A percentile compares a stretch with the other conserved stretches of the same genome.
Conservation (phyloP, 92 coral and sea anemone genomes). For the Porites divaricata region DNA sequence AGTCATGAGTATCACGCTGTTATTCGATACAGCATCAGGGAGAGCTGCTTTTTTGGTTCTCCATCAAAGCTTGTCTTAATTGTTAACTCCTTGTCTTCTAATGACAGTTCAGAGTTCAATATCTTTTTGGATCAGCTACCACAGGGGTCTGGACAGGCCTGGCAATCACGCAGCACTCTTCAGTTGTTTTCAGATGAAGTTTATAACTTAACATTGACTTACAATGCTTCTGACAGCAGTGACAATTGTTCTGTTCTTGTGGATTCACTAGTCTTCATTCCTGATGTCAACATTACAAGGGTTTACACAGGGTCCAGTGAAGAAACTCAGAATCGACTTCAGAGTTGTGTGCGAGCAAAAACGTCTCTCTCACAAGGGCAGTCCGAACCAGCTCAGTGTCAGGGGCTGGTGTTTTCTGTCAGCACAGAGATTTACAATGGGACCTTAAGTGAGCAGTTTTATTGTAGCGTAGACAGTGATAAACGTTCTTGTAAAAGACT, state of each 20-base stretch:
- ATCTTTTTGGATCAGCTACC: conserved; percentile 26
- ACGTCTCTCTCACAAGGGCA: conserved; percentile 30
- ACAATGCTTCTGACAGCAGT: conserved; percentile 25
- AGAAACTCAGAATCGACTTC: conserved; percentile 45
- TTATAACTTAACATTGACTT: conserved; percentile 55
- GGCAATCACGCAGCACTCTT: conserved; percentile 29
- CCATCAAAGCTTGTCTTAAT: conserved; percentile 16
- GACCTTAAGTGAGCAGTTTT: conserved; percentile 68
- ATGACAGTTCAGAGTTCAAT: conserved; percentile 21
- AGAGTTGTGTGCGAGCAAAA: conserved; percentile 51
- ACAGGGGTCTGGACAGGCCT: conserved; percentile 49
- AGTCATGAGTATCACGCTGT: conserved; percentile 55
- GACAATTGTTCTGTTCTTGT: conserved; percentile 57
- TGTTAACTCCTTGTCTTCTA: background rate
- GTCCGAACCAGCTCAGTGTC: conserved; percentile 62
- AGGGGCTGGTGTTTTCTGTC: conserved; percentile 72
- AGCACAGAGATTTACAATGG: conserved; percentile 93
- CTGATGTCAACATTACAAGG: conserved; percentile 70
- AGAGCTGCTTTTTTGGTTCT: conserved; percentile 29
- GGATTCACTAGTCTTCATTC: conserved; percentile 83
- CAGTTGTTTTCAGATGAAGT: conserved; percentile 26
- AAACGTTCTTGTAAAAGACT: no score
- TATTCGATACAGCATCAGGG: conserved; percentile 61
- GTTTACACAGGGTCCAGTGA: conserved; percentile 61
- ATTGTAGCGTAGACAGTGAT: no score